Evolutionary conservation across 2,113 vertebrate genomes (phyloP).

Genomic region (Hemibagrus wyckioides): DNA sequence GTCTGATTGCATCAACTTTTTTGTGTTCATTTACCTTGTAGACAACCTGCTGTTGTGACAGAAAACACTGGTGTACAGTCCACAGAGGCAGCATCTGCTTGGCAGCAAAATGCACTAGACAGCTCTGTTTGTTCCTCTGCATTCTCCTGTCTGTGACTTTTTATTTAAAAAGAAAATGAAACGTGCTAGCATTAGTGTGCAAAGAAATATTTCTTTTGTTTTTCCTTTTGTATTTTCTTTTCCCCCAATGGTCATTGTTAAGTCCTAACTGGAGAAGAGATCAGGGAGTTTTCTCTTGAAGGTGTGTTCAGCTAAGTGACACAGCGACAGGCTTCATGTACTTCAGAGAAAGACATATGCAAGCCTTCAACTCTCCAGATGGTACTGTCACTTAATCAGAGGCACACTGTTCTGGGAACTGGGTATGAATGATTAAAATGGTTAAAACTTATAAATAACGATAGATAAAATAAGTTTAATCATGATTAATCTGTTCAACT

Average conservation of each 20-base stretch:
- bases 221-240: not conserved
- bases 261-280: not conserved
- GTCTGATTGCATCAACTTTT: conserved; percentile 6
- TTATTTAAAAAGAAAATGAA: not conserved
- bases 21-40: conserved; percentile 6
- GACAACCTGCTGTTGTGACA: conserved; percentile 24
- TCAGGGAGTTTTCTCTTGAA: not conserved
- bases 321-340: conserved; percentile 20
- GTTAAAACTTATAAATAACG: not conserved
- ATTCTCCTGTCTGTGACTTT: not conserved
- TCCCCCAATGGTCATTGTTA: not conserved
- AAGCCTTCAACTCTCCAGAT: conserved; percentile 31
- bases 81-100: not conserved
- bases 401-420: not conserved
- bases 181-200: not conserved
- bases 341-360: conserved; percentile 22
- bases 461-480: not conserved
- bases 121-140: conserved; percentile 30
- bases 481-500: not conserved
- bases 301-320: not conserved
- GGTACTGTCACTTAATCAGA: conserved; percentile 20
- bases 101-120: conserved; percentile 7
- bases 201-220: not conserved
- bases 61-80: conserved; percentile 26
- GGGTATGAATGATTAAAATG: not conserved